These are phyloP conservation scores for Boulengeromyrus knoepffleri DNA, from an alignment of 2,113 vertebrate genomes.

Conservation along the genomic window DNA sequence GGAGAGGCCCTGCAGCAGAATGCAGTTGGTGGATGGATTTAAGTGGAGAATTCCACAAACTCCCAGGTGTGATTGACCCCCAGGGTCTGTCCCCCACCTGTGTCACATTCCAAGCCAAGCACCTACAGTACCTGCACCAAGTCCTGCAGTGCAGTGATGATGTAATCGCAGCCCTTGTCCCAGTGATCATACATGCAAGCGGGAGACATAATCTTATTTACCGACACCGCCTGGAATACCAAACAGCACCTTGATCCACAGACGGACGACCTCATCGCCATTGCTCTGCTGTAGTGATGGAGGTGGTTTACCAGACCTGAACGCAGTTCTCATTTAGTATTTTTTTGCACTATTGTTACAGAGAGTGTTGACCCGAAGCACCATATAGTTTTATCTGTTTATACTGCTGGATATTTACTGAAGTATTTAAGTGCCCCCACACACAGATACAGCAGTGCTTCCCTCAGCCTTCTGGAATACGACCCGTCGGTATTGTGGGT, in stretches of 20 bases:
- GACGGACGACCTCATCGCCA: neutral
- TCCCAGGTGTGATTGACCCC: too few relatives aligned
- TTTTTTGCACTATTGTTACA: neutral
- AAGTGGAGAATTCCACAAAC: neutral
- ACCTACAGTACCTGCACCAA: neutral
- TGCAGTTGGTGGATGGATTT: neutral
- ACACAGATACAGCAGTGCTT: neutral
- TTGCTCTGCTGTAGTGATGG: neutral
- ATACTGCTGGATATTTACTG: neutral
- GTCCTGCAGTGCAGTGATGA: slow-evolving; percentile 18
- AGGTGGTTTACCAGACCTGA: neutral
- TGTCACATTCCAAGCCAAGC: neutral
- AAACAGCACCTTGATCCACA: neutral
- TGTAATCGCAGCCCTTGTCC: slow-evolving; percentile 2
- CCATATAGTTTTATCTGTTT: neutral
- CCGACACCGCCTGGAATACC: neutral
- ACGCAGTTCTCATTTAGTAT: neutral
- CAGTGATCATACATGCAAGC: neutral
- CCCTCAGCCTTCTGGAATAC: neutral
- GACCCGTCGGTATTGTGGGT: neutral
- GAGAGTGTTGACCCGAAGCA: neutral
- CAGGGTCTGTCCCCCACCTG: neutral
- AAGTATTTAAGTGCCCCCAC: neutral
- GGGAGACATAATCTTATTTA: neutral
- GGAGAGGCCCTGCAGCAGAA: neutral